Evolutionary conservation across 2,797 vertebrate species (phyloP), one percentile per base, ranked within the genome.

Genomic region (Cygnus olor): DNA sequence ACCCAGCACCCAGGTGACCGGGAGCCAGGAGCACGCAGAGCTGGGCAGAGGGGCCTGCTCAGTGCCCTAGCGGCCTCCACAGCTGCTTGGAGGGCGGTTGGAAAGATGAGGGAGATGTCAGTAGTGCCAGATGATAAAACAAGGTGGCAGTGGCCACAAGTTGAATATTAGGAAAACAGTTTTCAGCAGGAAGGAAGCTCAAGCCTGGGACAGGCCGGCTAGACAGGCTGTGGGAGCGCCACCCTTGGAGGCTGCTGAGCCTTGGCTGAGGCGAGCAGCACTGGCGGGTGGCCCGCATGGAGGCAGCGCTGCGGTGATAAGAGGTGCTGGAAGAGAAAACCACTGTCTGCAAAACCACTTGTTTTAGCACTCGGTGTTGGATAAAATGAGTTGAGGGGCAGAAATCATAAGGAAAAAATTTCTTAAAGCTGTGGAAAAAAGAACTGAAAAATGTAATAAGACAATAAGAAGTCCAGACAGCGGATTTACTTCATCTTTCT

Each of bases 171-270:
- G 71, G 80, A 89, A 68, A 91, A 64, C 10, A 92, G 66, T 64
- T 93, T 85, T 94, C 53, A 19, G 42, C 70, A 64, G 74, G 70
- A 93, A 89, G 78, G 78, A 95, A 89, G 90, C 12, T 44, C 92
- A 92, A 74, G 78, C 88, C 90, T 86, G 61, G 92, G 94, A 63
- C 27, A 44, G 71, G 84, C 73, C 71, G 94, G 94, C 95, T 95
- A 89, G 95, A 90, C 88, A 61, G 95, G 86, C 90, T 70, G 64
- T 77, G 92, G 83, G 93, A 93, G 86, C 40, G 1, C 93, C 88
- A 94, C 94, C 89, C 85, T 78, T 65, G 61, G 89, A 95, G 80
- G 71, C 56, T 73, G 89, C 27, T 8, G 72, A 90, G 81, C 36
- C 47, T 88, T 90, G 93, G 89, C 90, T 51, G 49, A 51, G 49